Conservation (phyloP, 1,140 invertebrate species). For the Aphelenchoides fujianensis region DNA sequence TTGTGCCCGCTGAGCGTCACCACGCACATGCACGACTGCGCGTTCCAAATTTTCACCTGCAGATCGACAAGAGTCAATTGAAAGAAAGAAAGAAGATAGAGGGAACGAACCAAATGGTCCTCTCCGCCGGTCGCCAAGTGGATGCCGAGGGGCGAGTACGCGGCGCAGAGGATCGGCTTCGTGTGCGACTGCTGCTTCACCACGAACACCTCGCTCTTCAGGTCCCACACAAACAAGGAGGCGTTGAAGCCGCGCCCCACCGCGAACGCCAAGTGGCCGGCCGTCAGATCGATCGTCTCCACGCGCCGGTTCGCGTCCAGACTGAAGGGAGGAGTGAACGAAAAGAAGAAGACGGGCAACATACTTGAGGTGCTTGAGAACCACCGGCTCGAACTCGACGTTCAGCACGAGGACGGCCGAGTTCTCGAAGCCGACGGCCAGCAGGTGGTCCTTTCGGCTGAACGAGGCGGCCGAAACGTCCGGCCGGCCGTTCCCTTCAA, state of each 20-base stretch:
- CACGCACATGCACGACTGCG: conserved; percentile 36
- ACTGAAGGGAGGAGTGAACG: no score
- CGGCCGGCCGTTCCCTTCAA: conserved; percentile 17
- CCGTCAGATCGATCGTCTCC: conserved; percentile 31
- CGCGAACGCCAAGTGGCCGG: conserved; percentile 40
- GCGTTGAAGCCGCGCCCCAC: conserved; percentile 36
- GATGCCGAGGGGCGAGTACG: conserved; percentile 44
- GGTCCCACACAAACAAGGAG: conserved; percentile 46
- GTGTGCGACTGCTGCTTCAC: conserved; percentile 52
- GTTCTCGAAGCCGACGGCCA: conserved; percentile 11
- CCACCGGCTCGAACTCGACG: neutral
- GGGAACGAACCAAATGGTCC: conserved; percentile 18
- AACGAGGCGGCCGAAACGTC: conserved; percentile 7
- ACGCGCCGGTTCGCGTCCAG: neutral
- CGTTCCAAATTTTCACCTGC: conserved; percentile 48
- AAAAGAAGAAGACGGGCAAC: no score
- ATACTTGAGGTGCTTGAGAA: no score
- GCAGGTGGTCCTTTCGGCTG: neutral
- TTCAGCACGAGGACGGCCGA: neutral
- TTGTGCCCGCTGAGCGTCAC: conserved; percentile 48
- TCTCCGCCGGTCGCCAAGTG: conserved; percentile 44
- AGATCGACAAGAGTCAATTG: neutral
- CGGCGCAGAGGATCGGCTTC: conserved; percentile 30
- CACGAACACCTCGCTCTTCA: conserved; percentile 46
- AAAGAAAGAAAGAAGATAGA: neutral